These are phyloP conservation scores for Peribatodes rhomboidaria DNA, from an alignment of 2,888 invertebrate genomes.

Conservation along the genomic window DNA sequence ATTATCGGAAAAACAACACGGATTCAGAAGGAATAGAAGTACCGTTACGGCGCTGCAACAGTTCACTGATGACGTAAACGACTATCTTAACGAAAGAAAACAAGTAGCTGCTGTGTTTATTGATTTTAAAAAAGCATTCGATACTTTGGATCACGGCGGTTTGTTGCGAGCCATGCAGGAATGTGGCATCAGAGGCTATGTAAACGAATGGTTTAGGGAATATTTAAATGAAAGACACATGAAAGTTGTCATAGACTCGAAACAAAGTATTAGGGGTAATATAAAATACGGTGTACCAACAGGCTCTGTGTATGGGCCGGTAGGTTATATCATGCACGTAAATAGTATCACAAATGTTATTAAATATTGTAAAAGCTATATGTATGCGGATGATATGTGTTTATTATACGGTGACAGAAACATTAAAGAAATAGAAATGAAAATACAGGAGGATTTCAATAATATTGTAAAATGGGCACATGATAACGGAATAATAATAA, in stretches of 20 bases:
- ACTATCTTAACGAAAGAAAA: not conserved
- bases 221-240: too few species aligned
- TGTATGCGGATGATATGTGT: too few species aligned
- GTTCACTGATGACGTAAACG: not conserved
- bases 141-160: not conserved
- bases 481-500: not conserved
- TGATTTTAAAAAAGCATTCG: not conserved
- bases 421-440: too few species aligned
- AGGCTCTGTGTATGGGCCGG: not conserved
- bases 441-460: too few species aligned
- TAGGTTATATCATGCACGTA: not conserved
- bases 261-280: too few species aligned
- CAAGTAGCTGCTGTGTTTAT: not conserved
- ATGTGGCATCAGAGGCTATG: not conserved
- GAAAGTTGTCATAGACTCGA: too few species aligned
- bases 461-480: not conserved
- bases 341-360: not conserved
- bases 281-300: not conserved
- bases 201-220: too few species aligned
- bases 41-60: not conserved
- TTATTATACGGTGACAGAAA: too few species aligned
- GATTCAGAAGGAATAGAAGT: not conserved
- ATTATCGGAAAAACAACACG: not conserved
- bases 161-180: too few species aligned
- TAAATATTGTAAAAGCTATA: not conserved